phyloP scores from a whole-genome alignment of 2,888 invertebrate genomes.

The Nomada fabriciana region DNA sequence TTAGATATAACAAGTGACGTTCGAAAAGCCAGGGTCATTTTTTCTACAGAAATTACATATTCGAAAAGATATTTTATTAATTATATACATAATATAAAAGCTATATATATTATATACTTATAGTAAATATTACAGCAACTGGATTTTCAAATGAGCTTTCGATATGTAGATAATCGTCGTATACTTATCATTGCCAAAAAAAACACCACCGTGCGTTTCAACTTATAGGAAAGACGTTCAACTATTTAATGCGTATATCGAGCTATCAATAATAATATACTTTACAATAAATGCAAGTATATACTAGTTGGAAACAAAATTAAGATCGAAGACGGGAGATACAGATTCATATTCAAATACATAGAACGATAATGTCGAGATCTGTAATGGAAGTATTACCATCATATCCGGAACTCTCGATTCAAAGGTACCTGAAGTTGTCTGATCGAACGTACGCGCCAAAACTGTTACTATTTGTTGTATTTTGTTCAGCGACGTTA shows the following conservation, averaged over 20 bases:
- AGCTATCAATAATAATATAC: too few relatives aligned
- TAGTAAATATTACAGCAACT: conserved; percentile 32
- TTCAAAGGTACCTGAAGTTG: conserved; percentile 58
- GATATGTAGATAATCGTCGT: conserved; percentile 22
- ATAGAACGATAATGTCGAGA: conserved; percentile 22
- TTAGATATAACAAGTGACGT: conserved; percentile 36
- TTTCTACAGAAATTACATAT: conserved; percentile 21
- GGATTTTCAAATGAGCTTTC: conserved; percentile 38
- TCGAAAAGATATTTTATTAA: conserved; percentile 9
- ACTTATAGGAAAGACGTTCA: not conserved
- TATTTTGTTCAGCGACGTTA: conserved; percentile 36
- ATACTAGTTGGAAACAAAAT: not conserved
- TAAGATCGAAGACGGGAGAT: not conserved
- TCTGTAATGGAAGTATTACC: not conserved
- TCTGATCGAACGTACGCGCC: conserved; percentile 43
- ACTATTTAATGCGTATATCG: not conserved
- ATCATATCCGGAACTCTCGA: conserved; percentile 27
- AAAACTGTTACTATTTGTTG: conserved; percentile 24
- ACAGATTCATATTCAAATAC: conserved; percentile 3
- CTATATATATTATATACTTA: not conserved
- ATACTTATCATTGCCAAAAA: conserved; percentile 16
- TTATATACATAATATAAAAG: conserved; percentile 21
- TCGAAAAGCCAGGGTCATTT: conserved; percentile 32
- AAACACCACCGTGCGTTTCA: conserved; percentile 24
- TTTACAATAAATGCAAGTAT: too few relatives aligned